phyloP scores from a whole-genome alignment of 1,140 invertebrate species.

The Eurosta solidaginis region DNA sequence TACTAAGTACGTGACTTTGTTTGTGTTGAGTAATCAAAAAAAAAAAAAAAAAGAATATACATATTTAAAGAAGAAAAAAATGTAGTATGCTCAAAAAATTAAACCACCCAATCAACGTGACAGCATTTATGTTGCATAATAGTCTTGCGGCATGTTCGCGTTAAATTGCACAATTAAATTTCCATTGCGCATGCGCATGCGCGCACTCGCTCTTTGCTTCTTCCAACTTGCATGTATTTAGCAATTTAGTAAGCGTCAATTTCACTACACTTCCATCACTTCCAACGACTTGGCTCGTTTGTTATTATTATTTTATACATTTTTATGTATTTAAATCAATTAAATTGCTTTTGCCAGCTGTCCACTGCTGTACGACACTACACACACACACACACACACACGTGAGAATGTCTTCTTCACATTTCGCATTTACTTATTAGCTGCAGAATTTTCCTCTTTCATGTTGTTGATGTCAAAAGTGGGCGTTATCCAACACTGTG shows the following conservation, averaged over 20 bases:
- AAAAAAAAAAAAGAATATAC: background rate
- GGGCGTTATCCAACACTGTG: background rate
- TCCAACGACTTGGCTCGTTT: background rate
- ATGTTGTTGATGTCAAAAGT: conserved; percentile 6
- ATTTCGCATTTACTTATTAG: background rate
- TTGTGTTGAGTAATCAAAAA: background rate
- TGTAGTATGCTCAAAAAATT: too few relatives aligned
- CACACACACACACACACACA: background rate
- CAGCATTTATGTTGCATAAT: background rate
- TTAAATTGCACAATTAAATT: conserved; percentile 14
- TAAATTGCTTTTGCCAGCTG: conserved; percentile 17
- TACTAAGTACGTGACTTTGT: background rate
- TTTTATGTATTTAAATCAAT: conserved; percentile 28
- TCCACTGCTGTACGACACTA: background rate
- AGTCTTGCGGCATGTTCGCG: background rate
- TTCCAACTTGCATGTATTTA: background rate
- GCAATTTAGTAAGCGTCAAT: conserved; percentile 17
- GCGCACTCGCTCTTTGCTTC: background rate
- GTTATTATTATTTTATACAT: conserved; percentile 15
- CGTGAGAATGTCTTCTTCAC: conserved; percentile 8
- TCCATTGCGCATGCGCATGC: conserved; percentile 14
- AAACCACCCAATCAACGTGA: background rate
- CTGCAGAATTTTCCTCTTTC: conserved; percentile 12
- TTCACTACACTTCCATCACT: conserved; percentile 6
- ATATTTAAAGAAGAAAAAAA: background rate